Conservation (phyloP, 64 coral and sea anemone genomes). For the Stichodactyla mertensii region DNA sequence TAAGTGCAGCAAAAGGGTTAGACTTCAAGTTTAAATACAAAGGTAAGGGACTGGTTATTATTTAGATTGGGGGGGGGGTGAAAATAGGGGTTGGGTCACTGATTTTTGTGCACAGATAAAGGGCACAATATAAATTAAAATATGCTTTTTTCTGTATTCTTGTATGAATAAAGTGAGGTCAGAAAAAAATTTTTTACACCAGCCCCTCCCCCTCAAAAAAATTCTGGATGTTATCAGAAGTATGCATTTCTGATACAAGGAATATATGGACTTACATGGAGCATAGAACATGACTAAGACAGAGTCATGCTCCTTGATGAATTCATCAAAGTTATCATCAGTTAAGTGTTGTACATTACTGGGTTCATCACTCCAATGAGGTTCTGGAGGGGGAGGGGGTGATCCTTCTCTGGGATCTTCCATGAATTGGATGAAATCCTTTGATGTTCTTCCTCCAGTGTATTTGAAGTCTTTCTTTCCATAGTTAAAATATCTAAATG, state of each 20-base stretch:
- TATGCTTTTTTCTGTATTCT: too few species aligned
- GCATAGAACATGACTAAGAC: conserved; percentile 96
- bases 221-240: too few species aligned
- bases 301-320: conserved; percentile 59
- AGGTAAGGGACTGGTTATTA: too few species aligned
- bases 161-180: too few species aligned
- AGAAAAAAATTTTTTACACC: too few species aligned
- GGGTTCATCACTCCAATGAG: conserved; percentile 65
- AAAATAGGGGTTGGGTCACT: too few species aligned
- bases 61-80: too few species aligned
- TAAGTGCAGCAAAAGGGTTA: too few species aligned
- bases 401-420: conserved; percentile 84
- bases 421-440: conserved; percentile 98
- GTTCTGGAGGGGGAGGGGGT: conserved; percentile 71
- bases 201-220: too few species aligned
- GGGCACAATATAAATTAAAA: too few species aligned
- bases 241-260: not conserved
- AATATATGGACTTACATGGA: conserved; percentile 60
- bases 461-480: conserved; percentile 97
- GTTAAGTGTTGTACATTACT: conserved; percentile 70
- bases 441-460: conserved; percentile 63
- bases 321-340: conserved; percentile 59
- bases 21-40: too few species aligned
- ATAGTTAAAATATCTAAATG: conserved; percentile 91
- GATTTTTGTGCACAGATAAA: too few species aligned